phyloP scores from a whole-genome alignment of 2,113 vertebrate species.

The Catagonus wagneri region DNA sequence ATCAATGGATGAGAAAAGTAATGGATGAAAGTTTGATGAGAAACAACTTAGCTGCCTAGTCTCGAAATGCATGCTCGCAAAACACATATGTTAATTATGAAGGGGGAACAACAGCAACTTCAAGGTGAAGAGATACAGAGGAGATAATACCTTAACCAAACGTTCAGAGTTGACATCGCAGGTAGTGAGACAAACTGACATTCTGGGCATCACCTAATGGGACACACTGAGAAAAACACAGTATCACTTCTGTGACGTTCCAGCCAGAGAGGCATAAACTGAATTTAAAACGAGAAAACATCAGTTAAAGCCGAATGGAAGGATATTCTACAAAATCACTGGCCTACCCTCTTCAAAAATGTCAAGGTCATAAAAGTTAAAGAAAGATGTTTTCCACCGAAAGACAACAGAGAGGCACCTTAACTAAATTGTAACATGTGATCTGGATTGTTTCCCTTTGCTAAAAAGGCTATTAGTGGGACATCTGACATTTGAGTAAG shows the following conservation, averaged over 20 bases:
- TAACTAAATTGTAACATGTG: neutral
- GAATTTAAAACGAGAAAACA: constrained; percentile 14
- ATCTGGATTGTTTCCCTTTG: neutral
- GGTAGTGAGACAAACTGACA: neutral
- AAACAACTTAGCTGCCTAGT: neutral
- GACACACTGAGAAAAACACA: neutral
- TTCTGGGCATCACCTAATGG: neutral
- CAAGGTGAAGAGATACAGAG: neutral
- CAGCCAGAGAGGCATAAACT: neutral
- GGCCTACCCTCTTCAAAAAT: neutral
- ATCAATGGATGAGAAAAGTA: neutral
- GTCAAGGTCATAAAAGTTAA: neutral
- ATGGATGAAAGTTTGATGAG: neutral
- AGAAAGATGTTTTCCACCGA: neutral
- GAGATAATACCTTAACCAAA: neutral
- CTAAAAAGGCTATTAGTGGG: neutral
- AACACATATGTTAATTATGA: neutral
- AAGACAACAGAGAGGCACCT: neutral
- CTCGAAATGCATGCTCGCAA: neutral
- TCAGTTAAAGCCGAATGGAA: neutral
- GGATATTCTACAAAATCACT: neutral
- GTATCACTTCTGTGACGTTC: neutral
- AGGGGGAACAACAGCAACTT: neutral
- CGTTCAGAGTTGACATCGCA: neutral
- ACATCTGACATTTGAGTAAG: neutral